Evolutionary conservation across 2,797 vertebrate genomes (phyloP).

Genomic region (Pipistrellus pygmaeus): DNA sequence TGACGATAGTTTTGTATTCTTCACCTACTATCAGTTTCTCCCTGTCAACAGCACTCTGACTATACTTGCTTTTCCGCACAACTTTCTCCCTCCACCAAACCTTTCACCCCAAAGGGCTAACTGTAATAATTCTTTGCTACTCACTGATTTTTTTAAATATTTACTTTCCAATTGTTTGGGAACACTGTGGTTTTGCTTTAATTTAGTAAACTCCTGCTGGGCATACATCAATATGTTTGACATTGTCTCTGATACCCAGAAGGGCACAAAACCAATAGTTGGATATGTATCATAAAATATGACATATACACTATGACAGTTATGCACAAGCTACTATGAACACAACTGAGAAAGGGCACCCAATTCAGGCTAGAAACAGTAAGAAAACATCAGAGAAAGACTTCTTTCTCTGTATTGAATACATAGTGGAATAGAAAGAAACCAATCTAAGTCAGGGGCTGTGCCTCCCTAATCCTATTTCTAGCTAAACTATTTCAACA

Average conservation of each 20-base stretch:
- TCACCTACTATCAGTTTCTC: slow-evolving; percentile 15
- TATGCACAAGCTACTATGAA: slow-evolving; percentile 40
- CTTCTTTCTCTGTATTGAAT: neutral
- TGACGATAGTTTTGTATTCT: slow-evolving; percentile 1
- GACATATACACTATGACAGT: neutral
- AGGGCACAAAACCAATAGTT: slow-evolving; percentile 8
- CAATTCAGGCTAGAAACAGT: neutral
- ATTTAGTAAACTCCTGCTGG: neutral
- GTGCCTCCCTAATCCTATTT: neutral
- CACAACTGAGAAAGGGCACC: neutral
- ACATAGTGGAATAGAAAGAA: slow-evolving; percentile 11
- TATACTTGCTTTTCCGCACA: slow-evolving; percentile 44
- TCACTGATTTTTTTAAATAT: neutral
- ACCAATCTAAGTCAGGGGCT: neutral
- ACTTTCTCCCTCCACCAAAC: neutral
- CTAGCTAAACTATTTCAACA: slow-evolving; percentile 30
- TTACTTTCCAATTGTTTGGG: slow-evolving; percentile 34
- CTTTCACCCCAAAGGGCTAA: neutral
- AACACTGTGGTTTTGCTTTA: slow-evolving; percentile 22
- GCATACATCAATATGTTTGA: neutral
- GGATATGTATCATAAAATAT: neutral
- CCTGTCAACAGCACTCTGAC: neutral
- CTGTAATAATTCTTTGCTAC: neutral
- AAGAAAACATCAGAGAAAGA: slow-evolving; percentile 3
- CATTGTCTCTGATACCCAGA: slow-evolving; percentile 13